Evolutionary conservation across 1,140 invertebrate genomes (phyloP).

Genomic region (Hycleus cichorii): DNA sequence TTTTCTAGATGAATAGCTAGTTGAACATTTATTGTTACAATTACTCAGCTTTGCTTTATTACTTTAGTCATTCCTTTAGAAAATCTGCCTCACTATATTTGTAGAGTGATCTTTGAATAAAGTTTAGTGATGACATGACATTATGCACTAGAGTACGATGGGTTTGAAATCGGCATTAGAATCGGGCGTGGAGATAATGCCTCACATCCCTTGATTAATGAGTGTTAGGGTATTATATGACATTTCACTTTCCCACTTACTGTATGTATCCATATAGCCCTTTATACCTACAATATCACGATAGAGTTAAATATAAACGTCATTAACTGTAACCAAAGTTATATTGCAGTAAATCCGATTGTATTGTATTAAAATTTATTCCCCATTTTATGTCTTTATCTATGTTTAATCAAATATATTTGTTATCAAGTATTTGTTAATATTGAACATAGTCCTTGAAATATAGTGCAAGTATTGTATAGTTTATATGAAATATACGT

Average conservation of each 20-base stretch:
- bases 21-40: neutral
- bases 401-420: too few species aligned
- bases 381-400: too few species aligned
- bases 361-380: too few species aligned
- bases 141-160: constrained; percentile 21
- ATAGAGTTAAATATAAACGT: constrained; percentile 14
- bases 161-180: constrained; percentile 13
- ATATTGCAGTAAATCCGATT: neutral
- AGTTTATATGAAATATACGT: neutral
- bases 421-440: too few species aligned
- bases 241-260: constrained; percentile 20
- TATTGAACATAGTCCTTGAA: too few species aligned
- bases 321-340: constrained; percentile 13
- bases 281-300: constrained; percentile 4
- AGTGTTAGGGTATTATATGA: constrained; percentile 23
- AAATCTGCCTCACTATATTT: too few species aligned
- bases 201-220: constrained; percentile 28
- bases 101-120: neutral
- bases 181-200: constrained; percentile 22
- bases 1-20: too few species aligned
- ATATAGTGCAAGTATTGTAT: too few species aligned
- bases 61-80: too few species aligned
- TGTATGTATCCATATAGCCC: constrained; percentile 16
- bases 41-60: too few species aligned
- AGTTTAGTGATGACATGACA: constrained; percentile 24